phyloP scores from a whole-genome alignment of 2,797 vertebrate genomes.

The Gambelia wislizenii region DNA sequence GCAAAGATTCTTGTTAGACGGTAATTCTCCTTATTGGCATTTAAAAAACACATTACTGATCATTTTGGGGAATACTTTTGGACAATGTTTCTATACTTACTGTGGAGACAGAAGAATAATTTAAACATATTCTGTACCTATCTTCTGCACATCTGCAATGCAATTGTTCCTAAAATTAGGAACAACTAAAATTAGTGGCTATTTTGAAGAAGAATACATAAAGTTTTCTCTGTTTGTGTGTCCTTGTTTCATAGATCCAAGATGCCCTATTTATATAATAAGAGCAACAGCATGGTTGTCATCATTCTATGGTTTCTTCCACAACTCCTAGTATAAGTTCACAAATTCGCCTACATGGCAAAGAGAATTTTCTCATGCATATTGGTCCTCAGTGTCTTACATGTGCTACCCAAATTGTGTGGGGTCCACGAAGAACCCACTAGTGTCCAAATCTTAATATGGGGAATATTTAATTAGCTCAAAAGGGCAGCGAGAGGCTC shows the following conservation, averaged over 20 bases:
- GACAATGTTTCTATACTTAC: background rate
- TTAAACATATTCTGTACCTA: conserved; percentile 23
- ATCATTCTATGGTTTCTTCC: background rate
- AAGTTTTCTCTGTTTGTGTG: background rate
- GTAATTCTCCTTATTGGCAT: no score
- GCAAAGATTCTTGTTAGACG: no score
- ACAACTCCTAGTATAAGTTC: no score
- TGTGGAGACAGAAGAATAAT: background rate
- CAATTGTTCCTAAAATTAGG: background rate
- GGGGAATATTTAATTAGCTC: no score
- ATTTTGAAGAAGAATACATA: background rate
- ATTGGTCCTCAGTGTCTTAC: no score
- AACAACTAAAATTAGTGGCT: background rate
- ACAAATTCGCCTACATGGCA: background rate
- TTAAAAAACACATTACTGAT: no score
- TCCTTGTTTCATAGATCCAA: background rate
- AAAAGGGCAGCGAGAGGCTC: no score
- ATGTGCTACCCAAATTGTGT: no score
- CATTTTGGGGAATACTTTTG: no score
- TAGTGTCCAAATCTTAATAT: no score
- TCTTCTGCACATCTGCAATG: background rate
- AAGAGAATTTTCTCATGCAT: background rate
- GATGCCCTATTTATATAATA: background rate
- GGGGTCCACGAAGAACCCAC: no score
- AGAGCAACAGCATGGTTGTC: background rate